These are phyloP conservation scores for Hippocampus barbouri DNA, from an alignment of 2,113 vertebrate genomes.

Conservation along the genomic window DNA sequence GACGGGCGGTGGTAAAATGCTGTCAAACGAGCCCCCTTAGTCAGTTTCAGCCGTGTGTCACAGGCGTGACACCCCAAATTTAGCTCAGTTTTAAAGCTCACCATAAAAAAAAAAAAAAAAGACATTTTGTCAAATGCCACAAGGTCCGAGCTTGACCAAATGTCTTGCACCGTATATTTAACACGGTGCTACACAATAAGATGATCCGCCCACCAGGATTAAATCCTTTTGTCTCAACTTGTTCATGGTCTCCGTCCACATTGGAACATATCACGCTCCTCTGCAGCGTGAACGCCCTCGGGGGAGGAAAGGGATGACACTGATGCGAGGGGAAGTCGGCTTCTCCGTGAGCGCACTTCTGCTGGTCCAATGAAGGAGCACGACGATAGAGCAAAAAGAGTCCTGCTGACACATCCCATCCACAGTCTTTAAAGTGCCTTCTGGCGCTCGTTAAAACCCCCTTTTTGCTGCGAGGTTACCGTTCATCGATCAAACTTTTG, in stretches of 20 bases:
- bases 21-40: too few relatives aligned
- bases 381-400: conserved; percentile 16
- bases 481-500: conserved; percentile 63
- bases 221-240: neutral
- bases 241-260: neutral
- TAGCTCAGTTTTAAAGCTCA: too few relatives aligned
- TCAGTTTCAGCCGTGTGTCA: too few relatives aligned
- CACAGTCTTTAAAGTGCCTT: conserved; percentile 33
- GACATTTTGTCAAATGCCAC: too few relatives aligned
- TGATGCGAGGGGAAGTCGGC: neutral
- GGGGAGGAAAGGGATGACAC: neutral
- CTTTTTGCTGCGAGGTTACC: conserved; percentile 66
- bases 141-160: too few relatives aligned
- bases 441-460: conserved; percentile 51
- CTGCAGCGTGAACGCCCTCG: neutral
- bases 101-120: too few relatives aligned
- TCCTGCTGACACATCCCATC: conserved; percentile 10
- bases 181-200: neutral
- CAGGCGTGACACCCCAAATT: too few relatives aligned
- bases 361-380: neutral
- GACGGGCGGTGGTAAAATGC: too few relatives aligned
- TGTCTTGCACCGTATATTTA: neutral
- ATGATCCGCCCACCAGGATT: neutral
- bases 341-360: neutral
- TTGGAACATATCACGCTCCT: neutral